Evolutionary conservation across 2,113 vertebrate genomes (phyloP), one percentile per base, ranked within the genome.

Genomic region (Melanerpes formicivorus): DNA sequence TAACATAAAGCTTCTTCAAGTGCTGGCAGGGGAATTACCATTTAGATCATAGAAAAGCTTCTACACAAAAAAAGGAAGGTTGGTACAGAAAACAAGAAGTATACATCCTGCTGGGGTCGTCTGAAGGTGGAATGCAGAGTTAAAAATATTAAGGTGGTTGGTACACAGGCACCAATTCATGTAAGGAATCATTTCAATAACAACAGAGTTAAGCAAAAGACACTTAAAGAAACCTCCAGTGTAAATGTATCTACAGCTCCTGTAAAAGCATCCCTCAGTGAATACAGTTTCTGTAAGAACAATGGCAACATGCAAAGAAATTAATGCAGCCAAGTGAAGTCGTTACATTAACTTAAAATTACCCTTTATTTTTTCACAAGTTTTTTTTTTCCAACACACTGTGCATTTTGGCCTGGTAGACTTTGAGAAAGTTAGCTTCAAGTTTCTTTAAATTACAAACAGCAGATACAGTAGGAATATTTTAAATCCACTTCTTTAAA

Each of bases 371-470:
- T 98, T 95, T 95, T 96, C 95, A 96, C 93, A 95, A 94, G 70
- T 90, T 50, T 91, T 97, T 91, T 97, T 34, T 95, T 96, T 97
- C 77, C 88, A 98, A 97, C 91, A 96, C 7, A 21, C 5, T 32
- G 96, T 96, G 90, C 94, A 96, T 94, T 96, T 97, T 96, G 95
- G 96, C 97, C 98, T 42, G 4, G 83, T 80, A 92, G 94, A 88
- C 69, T 93, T 96, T 19, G 96, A 96, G 82, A 96, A 83, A 97
- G 44, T 95, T 80, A 83, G 63, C 84, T 98, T 98, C 97, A 98
- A 98, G 98, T 98, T 96, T 97, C 85, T 96, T 98, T 97, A 98
- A 98, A 97, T 98, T 97, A 97, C 96, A 97, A 97, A 97, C 97
- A 98, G 97, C 97, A 98, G 96, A 96, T 97, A 97, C 92, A 97